Conservation (phyloP, 2,113 vertebrate species). For the human region DNA sequence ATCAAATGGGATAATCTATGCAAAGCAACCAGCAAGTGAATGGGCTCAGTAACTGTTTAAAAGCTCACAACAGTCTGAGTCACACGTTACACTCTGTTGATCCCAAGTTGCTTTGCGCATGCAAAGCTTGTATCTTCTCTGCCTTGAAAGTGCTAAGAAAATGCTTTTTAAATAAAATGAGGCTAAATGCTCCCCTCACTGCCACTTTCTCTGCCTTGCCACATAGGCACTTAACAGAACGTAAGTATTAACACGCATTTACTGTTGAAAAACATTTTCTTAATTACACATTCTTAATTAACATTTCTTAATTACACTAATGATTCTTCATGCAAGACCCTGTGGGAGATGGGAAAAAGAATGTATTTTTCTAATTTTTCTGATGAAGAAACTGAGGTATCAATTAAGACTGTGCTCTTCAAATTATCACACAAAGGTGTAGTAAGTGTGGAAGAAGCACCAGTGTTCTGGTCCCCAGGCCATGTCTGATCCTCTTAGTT, state of each 20-base stretch:
- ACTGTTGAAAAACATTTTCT: background rate
- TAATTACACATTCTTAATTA: background rate
- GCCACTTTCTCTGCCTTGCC: background rate
- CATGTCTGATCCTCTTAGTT: background rate
- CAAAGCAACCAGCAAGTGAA: background rate
- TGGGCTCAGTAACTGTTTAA: background rate
- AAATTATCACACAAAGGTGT: background rate
- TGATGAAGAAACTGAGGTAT: constrained; percentile 4
- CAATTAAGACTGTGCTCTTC: background rate
- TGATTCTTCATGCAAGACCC: background rate
- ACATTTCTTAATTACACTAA: no score
- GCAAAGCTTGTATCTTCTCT: background rate
- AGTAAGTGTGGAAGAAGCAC: background rate
- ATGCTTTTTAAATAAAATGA: background rate
- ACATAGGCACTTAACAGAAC: background rate
- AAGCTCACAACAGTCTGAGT: background rate
- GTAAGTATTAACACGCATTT: background rate
- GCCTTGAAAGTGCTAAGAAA: background rate
- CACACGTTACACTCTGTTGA: background rate
- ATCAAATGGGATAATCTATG: background rate
- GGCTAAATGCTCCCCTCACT: background rate
- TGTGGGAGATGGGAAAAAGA: background rate
- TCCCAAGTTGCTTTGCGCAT: background rate
- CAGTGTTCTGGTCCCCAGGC: background rate
- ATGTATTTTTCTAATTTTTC: background rate